Percentiles rank a stretch among this genome's conserved stretches.
Conservation (phyloP, 2,888 invertebrate species). For the Mythimna loreyi region DNA sequence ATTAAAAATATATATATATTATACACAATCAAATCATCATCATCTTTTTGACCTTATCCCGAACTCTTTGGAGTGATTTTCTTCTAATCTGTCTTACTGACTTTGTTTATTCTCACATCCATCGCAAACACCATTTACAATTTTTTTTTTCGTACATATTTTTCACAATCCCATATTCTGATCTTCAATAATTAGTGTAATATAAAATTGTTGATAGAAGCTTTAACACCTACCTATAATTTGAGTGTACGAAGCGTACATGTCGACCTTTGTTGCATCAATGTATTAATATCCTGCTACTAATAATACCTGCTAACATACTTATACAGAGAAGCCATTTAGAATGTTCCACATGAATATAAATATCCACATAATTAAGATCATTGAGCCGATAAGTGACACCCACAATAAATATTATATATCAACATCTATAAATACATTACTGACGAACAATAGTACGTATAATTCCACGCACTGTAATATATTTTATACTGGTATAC, state of each 20-base stretch:
- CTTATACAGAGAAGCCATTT: neutral
- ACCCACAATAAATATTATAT: conserved; percentile 25
- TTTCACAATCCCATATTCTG: too few species aligned
- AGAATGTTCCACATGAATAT: conserved; percentile 14
- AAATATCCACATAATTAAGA: conserved; percentile 24
- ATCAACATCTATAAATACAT: conserved; percentile 17
- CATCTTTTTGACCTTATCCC: too few species aligned
- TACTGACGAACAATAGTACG: neutral
- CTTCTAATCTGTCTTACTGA: too few species aligned
- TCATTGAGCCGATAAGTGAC: conserved; percentile 33
- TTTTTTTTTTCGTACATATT: too few species aligned
- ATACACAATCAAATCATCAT: too few species aligned
- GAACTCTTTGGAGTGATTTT: too few species aligned
- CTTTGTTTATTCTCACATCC: too few species aligned
- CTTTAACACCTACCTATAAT: neutral
- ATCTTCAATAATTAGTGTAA: too few species aligned
- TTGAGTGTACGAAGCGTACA: neutral
- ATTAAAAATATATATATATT: too few species aligned
- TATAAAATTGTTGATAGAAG: too few species aligned
- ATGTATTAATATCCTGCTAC: conserved; percentile 7
- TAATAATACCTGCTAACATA: neutral
- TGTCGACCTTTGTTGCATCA: neutral
- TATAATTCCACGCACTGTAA: neutral
- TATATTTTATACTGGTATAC: neutral
- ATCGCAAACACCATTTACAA: too few species aligned